These are phyloP conservation scores for Aleiodes sp. DNA, from an alignment of 1,140 invertebrate species.

Conservation along the genomic window DNA sequence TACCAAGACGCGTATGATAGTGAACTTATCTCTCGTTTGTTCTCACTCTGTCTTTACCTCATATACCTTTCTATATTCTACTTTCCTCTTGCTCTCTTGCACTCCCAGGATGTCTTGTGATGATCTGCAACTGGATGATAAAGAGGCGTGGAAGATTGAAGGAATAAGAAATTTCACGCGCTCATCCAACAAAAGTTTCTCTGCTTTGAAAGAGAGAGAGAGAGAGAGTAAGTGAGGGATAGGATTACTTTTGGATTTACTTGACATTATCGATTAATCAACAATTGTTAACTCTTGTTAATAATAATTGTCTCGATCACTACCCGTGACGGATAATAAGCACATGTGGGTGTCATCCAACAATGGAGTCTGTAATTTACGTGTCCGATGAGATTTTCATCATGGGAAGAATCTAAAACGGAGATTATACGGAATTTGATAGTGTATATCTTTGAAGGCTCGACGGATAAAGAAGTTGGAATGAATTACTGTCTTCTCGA, in stretches of 20 bases:
- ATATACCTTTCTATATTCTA: not conserved
- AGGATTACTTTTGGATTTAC: too few species aligned
- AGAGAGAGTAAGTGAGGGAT: too few species aligned
- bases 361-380: not conserved
- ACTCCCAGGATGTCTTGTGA: not conserved
- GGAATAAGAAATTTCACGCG: constrained; percentile 22
- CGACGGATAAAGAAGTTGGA: too few species aligned
- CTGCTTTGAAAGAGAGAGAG: too few species aligned
- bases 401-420: too few species aligned
- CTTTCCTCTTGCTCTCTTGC: not conserved
- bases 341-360: constrained; percentile 4
- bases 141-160: constrained; percentile 32
- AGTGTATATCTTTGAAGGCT: too few species aligned
- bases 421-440: too few species aligned
- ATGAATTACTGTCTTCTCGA: too few species aligned
- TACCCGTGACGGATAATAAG: not conserved
- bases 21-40: not conserved
- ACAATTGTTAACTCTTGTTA: too few species aligned
- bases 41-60: not conserved
- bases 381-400: too few species aligned
- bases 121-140: constrained; percentile 25
- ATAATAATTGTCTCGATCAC: too few species aligned
- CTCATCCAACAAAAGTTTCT: not conserved
- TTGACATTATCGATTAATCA: not conserved
- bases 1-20: not conserved